Conservation (phyloP, 2,888 invertebrate species). For the Eucera pruinosa region DNA sequence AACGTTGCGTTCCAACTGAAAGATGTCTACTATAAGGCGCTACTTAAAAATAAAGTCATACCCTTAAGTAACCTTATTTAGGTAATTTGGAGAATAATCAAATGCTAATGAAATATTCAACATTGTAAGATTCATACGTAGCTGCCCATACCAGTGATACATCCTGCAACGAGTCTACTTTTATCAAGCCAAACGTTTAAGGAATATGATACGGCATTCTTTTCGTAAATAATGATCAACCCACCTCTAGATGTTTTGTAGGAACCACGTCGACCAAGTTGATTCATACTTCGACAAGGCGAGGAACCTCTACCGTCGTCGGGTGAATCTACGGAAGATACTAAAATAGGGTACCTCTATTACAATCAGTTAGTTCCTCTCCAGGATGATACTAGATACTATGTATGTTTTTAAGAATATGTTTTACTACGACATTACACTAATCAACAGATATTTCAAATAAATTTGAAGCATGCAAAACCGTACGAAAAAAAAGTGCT, state of each 20-base stretch:
- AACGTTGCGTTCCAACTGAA: slow-evolving; percentile 81
- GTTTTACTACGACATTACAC: slow-evolving; percentile 42
- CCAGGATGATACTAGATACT: slow-evolving; percentile 43
- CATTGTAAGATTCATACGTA: slow-evolving; percentile 64
- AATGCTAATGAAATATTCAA: slow-evolving; percentile 64
- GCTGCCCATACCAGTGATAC: slow-evolving; percentile 72
- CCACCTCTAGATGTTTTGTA: slow-evolving; percentile 95
- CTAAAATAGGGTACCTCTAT: slow-evolving; percentile 82
- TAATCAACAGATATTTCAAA: slow-evolving; percentile 53
- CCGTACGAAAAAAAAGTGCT: slow-evolving; percentile 54
- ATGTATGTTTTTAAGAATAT: slow-evolving; percentile 18
- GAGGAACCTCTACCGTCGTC: slow-evolving; percentile 92
- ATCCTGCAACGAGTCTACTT: slow-evolving; percentile 74
- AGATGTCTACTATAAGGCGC: slow-evolving; percentile 75
- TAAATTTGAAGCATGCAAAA: slow-evolving; percentile 58
- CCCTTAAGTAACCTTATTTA: slow-evolving; percentile 62
- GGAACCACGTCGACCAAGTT: slow-evolving; percentile 92
- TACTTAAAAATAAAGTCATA: slow-evolving; percentile 68
- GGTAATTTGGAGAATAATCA: slow-evolving; percentile 60
- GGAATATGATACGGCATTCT: slow-evolving; percentile 66
- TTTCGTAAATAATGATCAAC: slow-evolving; percentile 49
- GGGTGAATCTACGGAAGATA: slow-evolving; percentile 88
- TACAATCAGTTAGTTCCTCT: slow-evolving; percentile 71
- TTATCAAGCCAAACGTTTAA: slow-evolving; percentile 72
- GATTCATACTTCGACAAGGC: slow-evolving; percentile 88